Evolutionary conservation across 1,140 invertebrate genomes (phyloP), one percentile per base, ranked within the genome.

Genomic region (Uloborus diversus): DNA sequence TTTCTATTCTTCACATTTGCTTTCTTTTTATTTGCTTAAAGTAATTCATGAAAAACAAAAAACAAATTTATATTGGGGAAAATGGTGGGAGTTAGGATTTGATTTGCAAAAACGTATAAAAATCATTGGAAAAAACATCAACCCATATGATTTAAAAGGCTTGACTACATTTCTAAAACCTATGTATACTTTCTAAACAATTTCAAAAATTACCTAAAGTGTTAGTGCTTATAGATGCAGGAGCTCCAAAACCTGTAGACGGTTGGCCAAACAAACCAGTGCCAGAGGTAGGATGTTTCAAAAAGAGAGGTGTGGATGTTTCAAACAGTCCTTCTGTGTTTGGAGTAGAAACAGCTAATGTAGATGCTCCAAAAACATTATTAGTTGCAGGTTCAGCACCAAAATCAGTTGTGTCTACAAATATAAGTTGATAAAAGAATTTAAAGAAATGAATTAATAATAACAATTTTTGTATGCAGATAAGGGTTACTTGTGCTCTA

Each of bases 201-300:
- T n/a, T n/a, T 65, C 32, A 17, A 23, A 30, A 9, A n/a, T 49
- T 30, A 81, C 80, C 80, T 64, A 81, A 81, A 35, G 42, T 47
- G 49, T 37, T 37, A 69, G 33, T 62, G 17, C 71, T 62, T 23
- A 73, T 78, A 42, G 80, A 61, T 66, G 71, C 68, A 51, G 80
- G 80, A 13, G 79, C 27, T 14, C 71, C 73, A 64, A 78, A 75
- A 51, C 27, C 57, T n/a, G n/a, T n/a, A 51, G 33, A 42, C 14
- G 82, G 78, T 62, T 90, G 89, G 1, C 90, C 89, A 84, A 91
- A 91, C 4, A 91, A 81, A n/a, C 88, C 87, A 4, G 85, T 85
- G 1, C 87, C 85, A 11, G 88, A 86, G 35, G 88, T 59, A n/a
- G n/a, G n/a, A n/a, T n/a, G n/a, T n/a, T n/a, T n/a, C n/a, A n/a